phyloP scores from a whole-genome alignment of 2,888 invertebrate genomes.

The Athrips mouffetella region DNA sequence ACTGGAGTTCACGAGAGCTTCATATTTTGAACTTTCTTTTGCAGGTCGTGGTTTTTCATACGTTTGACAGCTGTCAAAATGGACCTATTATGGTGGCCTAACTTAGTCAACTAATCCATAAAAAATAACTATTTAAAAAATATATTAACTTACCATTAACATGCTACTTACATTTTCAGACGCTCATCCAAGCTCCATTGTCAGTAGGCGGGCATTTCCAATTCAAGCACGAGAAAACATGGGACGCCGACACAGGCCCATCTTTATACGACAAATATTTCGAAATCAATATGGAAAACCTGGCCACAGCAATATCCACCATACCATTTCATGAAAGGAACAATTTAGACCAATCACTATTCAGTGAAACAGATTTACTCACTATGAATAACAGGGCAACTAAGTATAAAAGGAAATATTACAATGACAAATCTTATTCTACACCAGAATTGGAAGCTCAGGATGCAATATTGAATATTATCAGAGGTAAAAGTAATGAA shows the following conservation, averaged over 20 bases:
- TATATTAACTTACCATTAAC: not conserved
- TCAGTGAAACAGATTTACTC: slow-evolving; percentile 53
- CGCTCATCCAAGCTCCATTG: slow-evolving; percentile 59
- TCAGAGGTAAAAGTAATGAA: slow-evolving; percentile 27
- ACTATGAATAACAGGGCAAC: slow-evolving; percentile 61
- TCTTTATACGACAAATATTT: slow-evolving; percentile 69
- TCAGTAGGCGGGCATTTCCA: slow-evolving; percentile 71
- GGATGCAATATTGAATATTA: slow-evolving; percentile 43
- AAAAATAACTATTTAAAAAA: too few relatives aligned
- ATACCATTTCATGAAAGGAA: slow-evolving; percentile 69
- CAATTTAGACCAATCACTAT: slow-evolving; percentile 44
- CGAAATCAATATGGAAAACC: slow-evolving; percentile 58
- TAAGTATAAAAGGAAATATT: slow-evolving; percentile 64
- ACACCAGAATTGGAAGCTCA: slow-evolving; percentile 54
- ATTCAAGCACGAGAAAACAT: slow-evolving; percentile 73
- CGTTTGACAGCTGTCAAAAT: too few relatives aligned
- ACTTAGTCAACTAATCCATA: too few relatives aligned
- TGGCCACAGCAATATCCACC: slow-evolving; percentile 54
- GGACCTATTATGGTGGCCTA: too few relatives aligned
- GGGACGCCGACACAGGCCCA: slow-evolving; percentile 56
- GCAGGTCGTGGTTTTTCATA: too few relatives aligned
- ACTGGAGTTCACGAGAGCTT: too few relatives aligned
- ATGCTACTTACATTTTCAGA: slow-evolving; percentile 40
- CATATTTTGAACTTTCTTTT: too few relatives aligned
- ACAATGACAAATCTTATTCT: slow-evolving; percentile 51